Base-by-base conservation (phyloP, 2,888 invertebrate species). In the Eupithecia vulgata region DNA sequence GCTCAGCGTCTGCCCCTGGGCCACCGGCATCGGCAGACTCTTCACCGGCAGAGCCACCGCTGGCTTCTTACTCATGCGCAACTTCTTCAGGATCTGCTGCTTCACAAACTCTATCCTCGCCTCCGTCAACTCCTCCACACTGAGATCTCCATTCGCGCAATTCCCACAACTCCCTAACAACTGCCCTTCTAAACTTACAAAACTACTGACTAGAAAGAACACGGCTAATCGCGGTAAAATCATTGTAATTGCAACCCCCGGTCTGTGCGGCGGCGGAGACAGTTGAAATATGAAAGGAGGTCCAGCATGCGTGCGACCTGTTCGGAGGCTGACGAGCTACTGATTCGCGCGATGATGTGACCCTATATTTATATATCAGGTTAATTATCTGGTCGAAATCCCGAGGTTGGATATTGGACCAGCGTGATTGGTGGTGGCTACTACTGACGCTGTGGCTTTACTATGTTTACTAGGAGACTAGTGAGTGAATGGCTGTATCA, bases 21-120 rank as follows among this genome's bases (percentile, higher is more conserved):
- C 96, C 76, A 97, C 95, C 8, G 97, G 97, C 87, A 96, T 96
- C 0, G 97, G 97, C 81, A 98, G 89, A 71, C 96, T 95, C 76
- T 95, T 94, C 67, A 95, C 90, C 1, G 96, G 95, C 80, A 96
- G 91, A 30, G 95, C 95, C 68, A 96, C 95, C 15, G 95, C 95
- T 8, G 97, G 97, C 82, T 97, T 96, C 88, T 96, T 97, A 72
- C 96, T 97, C 71, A 98, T 89, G 78, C 97, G 90, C 71, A 98
- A 85, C 89, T 97, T 98, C 90, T 96, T 97, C 82, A 98, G 87
- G 42, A 98, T 98, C 91, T 97, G 97, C 87, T 97, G 96, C 89
- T 98, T 98, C 67, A 97, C 97, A 82, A 97, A 97, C 88, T 97
- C 97, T 76, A 98, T 96, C 77, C 98, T 93, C 52, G 97, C 94